Evolutionary conservation across 2,888 invertebrate genomes (phyloP), one percentile per base, ranked within the genome.

Genomic region (Thalpophila matura): DNA sequence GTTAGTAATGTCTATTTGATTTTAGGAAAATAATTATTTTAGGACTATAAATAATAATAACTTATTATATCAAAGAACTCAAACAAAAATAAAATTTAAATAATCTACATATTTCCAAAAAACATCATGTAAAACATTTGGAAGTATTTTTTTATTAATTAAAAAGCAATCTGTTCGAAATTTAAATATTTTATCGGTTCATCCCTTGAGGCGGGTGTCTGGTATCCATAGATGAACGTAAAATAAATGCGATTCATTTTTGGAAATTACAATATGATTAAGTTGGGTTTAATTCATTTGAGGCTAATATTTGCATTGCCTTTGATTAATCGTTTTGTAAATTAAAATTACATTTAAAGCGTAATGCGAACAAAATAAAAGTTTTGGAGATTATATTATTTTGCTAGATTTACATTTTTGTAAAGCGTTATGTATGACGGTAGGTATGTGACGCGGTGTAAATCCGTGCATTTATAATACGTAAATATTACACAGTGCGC

Each of bases 101-200:
- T n/a, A n/a, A n/a, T n/a, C n/a, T n/a, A n/a, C n/a, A n/a, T 1
- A 27, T 16, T 3, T 2, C 16, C 10, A 20, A 29, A 40, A 40
- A 12, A 20, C 3, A 26, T 2, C 16, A 18, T 27, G 16, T 22
- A 6, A 60, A 27, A 49, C 7, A 49, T 47, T 59, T 18, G 10
- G 2, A 6, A 6, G 7, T 33, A 16, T 10, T 1, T 42, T 43
- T 18, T 16, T 18, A 16, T 7, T 9, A 45, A 53, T 60, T 38
- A 54, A 16, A 54, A 66, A 54, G n/a, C 29, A 54, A 55, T 51
- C 14, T 18, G 26, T 55, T 10, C 31, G 1, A 29, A 54, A 66
- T 54, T 18, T 49, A n/a, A 57, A 64, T 58, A 47, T 64, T 51
- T 35, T 42, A 31, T 47, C 2, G 4, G 5, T 1, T 20, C 10